These are phyloP conservation scores for Drosophila quadrilineata DNA, from an alignment of 1,140 invertebrate genomes.

Conservation along the genomic window DNA sequence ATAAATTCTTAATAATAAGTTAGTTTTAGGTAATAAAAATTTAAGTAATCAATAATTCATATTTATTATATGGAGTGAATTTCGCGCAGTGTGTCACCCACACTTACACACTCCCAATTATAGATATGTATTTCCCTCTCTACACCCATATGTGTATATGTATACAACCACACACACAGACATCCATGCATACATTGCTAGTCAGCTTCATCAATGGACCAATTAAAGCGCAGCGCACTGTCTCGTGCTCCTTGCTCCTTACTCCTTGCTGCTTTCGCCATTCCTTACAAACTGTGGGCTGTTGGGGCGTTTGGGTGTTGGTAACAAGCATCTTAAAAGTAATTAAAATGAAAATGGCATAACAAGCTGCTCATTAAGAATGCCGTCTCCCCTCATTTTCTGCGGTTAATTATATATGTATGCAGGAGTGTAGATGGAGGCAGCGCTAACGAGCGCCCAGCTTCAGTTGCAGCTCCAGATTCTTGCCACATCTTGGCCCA, in stretches of 20 bases:
- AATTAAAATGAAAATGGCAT: conserved; percentile 80
- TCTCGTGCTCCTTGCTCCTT: not conserved
- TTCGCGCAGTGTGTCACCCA: conserved; percentile 32
- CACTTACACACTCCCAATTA: not conserved
- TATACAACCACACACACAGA: not conserved
- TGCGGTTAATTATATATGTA: conserved; percentile 81
- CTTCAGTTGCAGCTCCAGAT: conserved; percentile 12
- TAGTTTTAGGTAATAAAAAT: too few species aligned
- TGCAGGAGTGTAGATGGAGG: conserved; percentile 50
- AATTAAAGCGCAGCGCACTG: conserved; percentile 63
- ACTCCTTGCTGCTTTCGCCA: conserved; percentile 33
- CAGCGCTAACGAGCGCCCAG: conserved; percentile 52
- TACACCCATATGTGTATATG: not conserved
- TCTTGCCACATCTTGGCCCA: not conserved
- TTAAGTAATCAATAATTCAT: too few species aligned
- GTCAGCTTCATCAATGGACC: conserved; percentile 70
- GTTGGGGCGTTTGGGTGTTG: too few species aligned
- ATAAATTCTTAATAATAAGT: too few species aligned
- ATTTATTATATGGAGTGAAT: too few species aligned
- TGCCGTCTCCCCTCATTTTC: conserved; percentile 47
- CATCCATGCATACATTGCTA: not conserved
- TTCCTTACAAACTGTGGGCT: too few species aligned
- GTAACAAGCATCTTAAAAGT: conserved; percentile 76
- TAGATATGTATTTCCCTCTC: not conserved
- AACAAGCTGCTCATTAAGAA: conserved; percentile 80